Conservation (phyloP, 2,888 invertebrate genomes). For the Tuta absoluta region DNA sequence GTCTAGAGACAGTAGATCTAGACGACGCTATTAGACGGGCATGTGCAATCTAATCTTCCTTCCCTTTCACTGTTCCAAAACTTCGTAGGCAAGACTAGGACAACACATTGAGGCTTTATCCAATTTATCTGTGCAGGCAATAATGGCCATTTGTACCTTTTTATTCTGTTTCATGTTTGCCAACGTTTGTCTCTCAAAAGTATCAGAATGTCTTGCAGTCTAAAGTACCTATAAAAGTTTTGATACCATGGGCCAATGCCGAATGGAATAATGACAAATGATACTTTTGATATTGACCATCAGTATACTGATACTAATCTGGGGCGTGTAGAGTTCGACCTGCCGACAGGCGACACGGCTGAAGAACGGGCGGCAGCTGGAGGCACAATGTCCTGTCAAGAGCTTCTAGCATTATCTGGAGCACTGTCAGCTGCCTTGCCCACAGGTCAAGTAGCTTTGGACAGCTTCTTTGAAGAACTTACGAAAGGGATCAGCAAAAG, state of each 20-base stretch:
- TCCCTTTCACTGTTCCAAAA: constrained; percentile 49
- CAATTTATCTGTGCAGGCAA: background rate
- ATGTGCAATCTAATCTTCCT: constrained; percentile 59
- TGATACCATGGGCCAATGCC: too few relatives aligned
- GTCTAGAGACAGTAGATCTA: constrained; percentile 77
- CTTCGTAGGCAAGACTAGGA: constrained; percentile 45
- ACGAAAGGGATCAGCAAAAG: constrained; percentile 85
- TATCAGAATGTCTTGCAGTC: constrained; percentile 22
- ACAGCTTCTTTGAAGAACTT: constrained; percentile 90
- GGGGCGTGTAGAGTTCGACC: constrained; percentile 74
- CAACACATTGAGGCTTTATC: constrained; percentile 35
- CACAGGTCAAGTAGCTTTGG: constrained; percentile 91
- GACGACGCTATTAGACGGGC: constrained; percentile 69
- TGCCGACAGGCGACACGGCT: constrained; percentile 72
- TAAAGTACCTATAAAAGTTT: background rate
- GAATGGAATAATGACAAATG: background rate
- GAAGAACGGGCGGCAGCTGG: constrained; percentile 73
- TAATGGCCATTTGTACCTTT: constrained; percentile 18
- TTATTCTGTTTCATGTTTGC: constrained; percentile 26
- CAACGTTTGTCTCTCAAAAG: constrained; percentile 30
- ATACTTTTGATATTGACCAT: background rate
- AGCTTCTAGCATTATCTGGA: constrained; percentile 94
- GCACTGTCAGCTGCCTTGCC: constrained; percentile 95
- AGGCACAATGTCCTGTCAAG: constrained; percentile 91
- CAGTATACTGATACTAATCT: constrained; percentile 53